Evolutionary conservation across 2,888 invertebrate species (phyloP).

Genomic region (Macaria notata): DNA sequence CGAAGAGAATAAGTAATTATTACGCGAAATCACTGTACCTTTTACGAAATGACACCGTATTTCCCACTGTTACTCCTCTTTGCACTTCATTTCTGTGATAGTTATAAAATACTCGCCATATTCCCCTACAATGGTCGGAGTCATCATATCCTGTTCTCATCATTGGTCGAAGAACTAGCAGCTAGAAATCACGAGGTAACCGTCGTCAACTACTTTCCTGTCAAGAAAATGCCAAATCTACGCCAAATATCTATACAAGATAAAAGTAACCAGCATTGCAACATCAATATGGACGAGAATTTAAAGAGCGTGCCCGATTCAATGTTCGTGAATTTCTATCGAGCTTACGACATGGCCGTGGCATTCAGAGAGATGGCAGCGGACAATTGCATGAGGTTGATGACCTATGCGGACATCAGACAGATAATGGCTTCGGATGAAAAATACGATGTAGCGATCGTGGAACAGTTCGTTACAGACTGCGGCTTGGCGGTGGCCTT

Average conservation of each 20-base stretch:
- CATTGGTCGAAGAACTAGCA: conserved; percentile 48
- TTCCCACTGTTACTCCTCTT: conserved; percentile 11
- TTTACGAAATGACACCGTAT: too few species aligned
- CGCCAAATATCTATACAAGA: conserved; percentile 50
- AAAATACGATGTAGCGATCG: conserved; percentile 79
- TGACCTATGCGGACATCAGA: conserved; percentile 37
- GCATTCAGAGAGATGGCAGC: conserved; percentile 36
- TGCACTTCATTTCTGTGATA: conserved; percentile 15
- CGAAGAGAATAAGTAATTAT: too few species aligned
- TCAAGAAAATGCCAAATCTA: conserved; percentile 52
- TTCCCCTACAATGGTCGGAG: conserved; percentile 50
- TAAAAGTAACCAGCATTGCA: conserved; percentile 25
- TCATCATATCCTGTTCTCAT: conserved; percentile 45
- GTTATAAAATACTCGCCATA: conserved; percentile 44
- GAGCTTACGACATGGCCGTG: conserved; percentile 30
- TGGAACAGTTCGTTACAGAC: conserved; percentile 81
- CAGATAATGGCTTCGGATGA: conserved; percentile 40
- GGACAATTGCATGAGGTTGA: conserved; percentile 40
- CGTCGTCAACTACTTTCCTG: conserved; percentile 55
- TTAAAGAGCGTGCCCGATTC: conserved; percentile 24
- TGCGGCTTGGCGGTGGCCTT: conserved; percentile 80
- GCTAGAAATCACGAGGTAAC: conserved; percentile 51
- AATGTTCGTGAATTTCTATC: conserved; percentile 28
- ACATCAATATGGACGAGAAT: conserved; percentile 30
- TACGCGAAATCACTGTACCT: too few species aligned